Conservation (phyloP, 23 tunicate species). For the Phallusia fumigata region DNA sequence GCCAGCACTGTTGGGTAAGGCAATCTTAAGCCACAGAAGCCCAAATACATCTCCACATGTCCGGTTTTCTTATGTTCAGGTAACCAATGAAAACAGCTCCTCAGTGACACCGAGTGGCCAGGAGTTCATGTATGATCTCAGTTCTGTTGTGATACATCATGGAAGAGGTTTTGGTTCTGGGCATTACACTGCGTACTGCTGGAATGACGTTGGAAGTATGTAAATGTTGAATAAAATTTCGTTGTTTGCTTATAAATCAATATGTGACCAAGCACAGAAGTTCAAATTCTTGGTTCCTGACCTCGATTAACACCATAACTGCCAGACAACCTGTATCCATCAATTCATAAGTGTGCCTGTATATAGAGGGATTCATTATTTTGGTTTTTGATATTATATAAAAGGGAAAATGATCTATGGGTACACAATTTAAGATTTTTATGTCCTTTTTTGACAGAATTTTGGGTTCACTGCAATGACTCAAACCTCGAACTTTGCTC, state of each 20-base stretch:
- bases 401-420: too few relatives aligned
- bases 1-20: constrained; percentile 66
- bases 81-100: neutral
- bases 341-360: too few relatives aligned
- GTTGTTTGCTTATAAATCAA: too few relatives aligned
- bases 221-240: neutral
- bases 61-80: neutral
- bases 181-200: constrained; percentile 97
- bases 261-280: too few relatives aligned
- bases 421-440: neutral
- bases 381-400: too few relatives aligned
- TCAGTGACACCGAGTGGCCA: neutral
- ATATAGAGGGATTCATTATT: too few relatives aligned
- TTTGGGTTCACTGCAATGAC: constrained; percentile 99
- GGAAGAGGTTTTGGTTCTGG: constrained; percentile 95
- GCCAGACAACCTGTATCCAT: too few relatives aligned
- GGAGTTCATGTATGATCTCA: constrained; percentile 74
- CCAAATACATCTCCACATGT: too few relatives aligned
- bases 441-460: constrained; percentile 39
- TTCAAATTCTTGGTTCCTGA: too few relatives aligned
- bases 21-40: neutral
- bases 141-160: constrained; percentile 98
- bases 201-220: constrained; percentile 92
- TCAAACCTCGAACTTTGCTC: constrained; percentile 86
- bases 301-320: too few relatives aligned